phyloP scores from a whole-genome alignment of 1,140 invertebrate species.

The Drosophila asahinai region DNA sequence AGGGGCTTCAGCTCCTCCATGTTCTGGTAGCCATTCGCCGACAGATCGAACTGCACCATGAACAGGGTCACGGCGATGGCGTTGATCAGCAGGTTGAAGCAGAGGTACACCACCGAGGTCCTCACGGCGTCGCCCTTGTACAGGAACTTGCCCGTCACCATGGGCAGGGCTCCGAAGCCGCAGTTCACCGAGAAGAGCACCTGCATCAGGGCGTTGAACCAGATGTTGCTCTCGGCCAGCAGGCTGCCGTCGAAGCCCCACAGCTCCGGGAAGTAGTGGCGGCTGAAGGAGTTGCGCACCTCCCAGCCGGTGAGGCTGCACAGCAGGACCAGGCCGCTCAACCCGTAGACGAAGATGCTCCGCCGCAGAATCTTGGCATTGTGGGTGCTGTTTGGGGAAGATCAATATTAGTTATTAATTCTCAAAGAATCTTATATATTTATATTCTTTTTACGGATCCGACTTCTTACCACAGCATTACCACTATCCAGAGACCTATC shows the following conservation, averaged over 20 bases:
- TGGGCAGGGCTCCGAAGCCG: constrained; percentile 79
- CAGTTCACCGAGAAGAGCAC: constrained; percentile 80
- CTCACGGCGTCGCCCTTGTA: constrained; percentile 84
- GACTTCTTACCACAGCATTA: constrained; percentile 79
- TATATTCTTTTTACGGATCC: too few relatives aligned
- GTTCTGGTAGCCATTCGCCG: constrained; percentile 50
- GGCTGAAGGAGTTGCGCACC: constrained; percentile 72
- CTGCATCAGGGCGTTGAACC: constrained; percentile 84
- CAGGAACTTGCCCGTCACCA: constrained; percentile 84
- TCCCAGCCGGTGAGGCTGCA: constrained; percentile 80
- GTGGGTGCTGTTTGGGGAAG: constrained; percentile 65
- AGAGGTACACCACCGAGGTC: constrained; percentile 82
- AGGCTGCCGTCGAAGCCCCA: constrained; percentile 63
- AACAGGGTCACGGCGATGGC: constrained; percentile 82
- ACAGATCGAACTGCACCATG: constrained; percentile 82
- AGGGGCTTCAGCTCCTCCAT: constrained; percentile 81
- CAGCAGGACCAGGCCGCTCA: constrained; percentile 68
- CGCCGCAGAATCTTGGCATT: constrained; percentile 77
- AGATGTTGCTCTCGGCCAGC: constrained; percentile 73
- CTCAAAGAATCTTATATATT: not conserved
- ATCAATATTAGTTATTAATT: not conserved
- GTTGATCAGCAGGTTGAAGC: constrained; percentile 83
- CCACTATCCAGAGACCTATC: constrained; percentile 80
- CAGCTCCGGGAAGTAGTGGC: constrained; percentile 74
- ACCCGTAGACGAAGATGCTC: constrained; percentile 76